phyloP scores from a whole-genome alignment of 2,797 vertebrate genomes.

The Propithecus perrieri region DNA sequence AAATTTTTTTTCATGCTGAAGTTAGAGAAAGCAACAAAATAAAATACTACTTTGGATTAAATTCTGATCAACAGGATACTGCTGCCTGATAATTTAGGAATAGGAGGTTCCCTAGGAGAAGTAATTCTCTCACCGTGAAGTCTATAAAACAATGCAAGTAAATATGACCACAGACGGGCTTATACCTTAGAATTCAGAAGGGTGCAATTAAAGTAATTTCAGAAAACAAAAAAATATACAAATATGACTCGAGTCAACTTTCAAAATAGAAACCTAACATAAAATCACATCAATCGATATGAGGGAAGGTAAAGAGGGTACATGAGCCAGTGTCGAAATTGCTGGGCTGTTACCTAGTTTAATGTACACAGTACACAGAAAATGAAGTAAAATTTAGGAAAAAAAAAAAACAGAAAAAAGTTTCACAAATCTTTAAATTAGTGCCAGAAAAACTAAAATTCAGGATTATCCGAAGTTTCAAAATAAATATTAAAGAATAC shows the following conservation, averaged over 20 bases:
- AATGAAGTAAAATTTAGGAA: not conserved
- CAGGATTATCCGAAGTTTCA: not conserved
- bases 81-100: not conserved
- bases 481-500: not conserved
- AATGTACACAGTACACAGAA: not conserved
- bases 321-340: not conserved
- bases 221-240: not conserved
- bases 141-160: not conserved
- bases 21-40: not conserved
- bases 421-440: not conserved
- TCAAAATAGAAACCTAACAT: not conserved
- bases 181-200: not conserved
- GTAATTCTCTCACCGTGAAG: not conserved
- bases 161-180: not conserved
- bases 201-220: not conserved
- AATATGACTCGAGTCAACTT: not conserved
- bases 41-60: not conserved
- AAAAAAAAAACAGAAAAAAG: not conserved
- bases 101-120: not conserved
- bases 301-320: not conserved
- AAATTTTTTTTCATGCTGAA: not conserved
- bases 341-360: not conserved
- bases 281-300: not conserved
- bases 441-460: not conserved
- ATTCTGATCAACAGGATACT: not conserved